These are phyloP conservation scores for Diorhabda elongata DNA, from an alignment of 1,140 invertebrate genomes.

Conservation along the genomic window DNA sequence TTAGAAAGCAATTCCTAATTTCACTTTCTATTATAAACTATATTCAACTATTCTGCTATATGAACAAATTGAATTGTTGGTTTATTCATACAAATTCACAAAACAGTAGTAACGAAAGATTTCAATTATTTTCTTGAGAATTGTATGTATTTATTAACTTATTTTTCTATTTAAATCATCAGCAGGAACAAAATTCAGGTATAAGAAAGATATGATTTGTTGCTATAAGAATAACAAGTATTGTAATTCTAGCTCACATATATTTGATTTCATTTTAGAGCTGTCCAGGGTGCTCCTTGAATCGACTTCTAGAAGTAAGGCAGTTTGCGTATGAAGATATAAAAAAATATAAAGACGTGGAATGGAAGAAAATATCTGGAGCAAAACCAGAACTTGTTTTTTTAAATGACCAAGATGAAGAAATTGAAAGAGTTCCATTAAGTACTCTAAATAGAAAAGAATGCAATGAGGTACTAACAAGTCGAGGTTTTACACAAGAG, in stretches of 20 bases:
- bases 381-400: constrained; percentile 64
- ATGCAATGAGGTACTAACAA: constrained; percentile 62
- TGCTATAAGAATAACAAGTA: no score
- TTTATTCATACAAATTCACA: no score
- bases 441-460: constrained; percentile 57
- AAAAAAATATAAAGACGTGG: constrained; percentile 61
- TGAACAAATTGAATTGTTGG: no score
- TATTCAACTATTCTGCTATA: no score
- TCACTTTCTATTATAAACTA: no score
- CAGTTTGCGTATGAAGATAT: constrained; percentile 71
- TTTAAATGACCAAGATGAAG: constrained; percentile 56
- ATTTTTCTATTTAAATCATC: no score
- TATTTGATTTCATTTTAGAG: constrained; percentile 54
- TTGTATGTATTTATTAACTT: no score
- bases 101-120: no score
- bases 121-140: no score
- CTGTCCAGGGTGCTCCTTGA: constrained; percentile 71
- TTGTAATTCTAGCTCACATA: neutral
- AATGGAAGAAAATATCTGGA: constrained; percentile 65
- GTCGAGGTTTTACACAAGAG: constrained; percentile 55
- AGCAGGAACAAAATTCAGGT: no score
- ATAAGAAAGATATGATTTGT: no score
- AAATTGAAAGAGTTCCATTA: constrained; percentile 61
- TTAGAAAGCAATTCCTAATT: no score
- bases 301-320: constrained; percentile 69